Conservation (phyloP, 2,888 invertebrate genomes). For the Drosophila mercatorum region DNA sequence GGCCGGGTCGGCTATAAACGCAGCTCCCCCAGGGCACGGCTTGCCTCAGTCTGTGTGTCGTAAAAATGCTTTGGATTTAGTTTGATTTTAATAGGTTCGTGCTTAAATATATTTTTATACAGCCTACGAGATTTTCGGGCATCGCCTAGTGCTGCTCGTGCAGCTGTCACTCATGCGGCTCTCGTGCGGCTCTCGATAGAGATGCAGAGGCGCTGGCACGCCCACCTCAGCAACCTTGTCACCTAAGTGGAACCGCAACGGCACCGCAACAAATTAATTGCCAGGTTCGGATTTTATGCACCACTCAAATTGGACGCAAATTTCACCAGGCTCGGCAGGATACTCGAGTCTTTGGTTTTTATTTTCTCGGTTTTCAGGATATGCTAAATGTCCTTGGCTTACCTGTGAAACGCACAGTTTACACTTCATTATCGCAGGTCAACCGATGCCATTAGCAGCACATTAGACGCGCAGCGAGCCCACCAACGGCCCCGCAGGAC, state of each 20-base stretch:
- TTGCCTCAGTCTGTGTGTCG: conserved; percentile 18
- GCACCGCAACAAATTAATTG: conserved; percentile 68
- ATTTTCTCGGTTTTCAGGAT: background rate
- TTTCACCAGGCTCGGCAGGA: conserved; percentile 43
- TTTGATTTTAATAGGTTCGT: conserved; percentile 59
- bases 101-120: conserved; percentile 65
- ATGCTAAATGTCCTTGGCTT: conserved; percentile 48
- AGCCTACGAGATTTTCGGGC: conserved; percentile 30
- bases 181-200: background rate
- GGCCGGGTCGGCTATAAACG: conserved; percentile 35
- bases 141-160: background rate
- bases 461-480: conserved; percentile 60
- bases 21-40: conserved; percentile 37
- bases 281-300: conserved; percentile 44
- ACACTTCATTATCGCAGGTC: conserved; percentile 80
- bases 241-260: conserved; percentile 52
- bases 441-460: conserved; percentile 74
- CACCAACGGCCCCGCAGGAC: conserved; percentile 3
- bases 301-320: conserved; percentile 45
- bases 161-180: conserved; percentile 31
- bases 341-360: conserved; percentile 1
- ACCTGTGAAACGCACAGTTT: conserved; percentile 57
- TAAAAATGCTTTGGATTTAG: conserved; percentile 62
- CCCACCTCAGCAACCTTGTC: conserved; percentile 34
- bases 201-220: conserved; percentile 14